phyloP scores from a whole-genome alignment of 2,888 invertebrate species.

The Theristus sp. region DNA sequence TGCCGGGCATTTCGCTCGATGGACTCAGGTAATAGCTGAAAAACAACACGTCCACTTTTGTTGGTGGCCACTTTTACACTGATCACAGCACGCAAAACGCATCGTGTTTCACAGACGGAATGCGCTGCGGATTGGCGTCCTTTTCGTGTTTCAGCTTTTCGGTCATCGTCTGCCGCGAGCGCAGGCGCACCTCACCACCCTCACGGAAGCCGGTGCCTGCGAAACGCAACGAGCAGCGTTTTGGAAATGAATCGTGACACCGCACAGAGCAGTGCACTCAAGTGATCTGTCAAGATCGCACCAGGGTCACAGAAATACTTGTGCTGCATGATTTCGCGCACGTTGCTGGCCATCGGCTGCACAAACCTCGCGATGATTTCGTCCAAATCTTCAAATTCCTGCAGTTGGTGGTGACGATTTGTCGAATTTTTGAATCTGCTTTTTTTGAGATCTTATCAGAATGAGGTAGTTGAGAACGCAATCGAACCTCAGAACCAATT shows the following conservation, averaged over 20 bases:
- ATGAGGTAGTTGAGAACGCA: too few relatives aligned
- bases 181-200: too few relatives aligned
- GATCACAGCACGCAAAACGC: not conserved
- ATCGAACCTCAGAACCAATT: slow-evolving; percentile 46
- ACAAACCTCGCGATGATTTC: slow-evolving; percentile 93
- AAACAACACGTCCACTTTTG: too few relatives aligned
- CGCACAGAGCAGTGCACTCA: not conserved
- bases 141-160: not conserved
- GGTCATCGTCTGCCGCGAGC: too few relatives aligned
- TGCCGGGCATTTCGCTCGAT: slow-evolving; percentile 42
- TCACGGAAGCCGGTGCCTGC: too few relatives aligned
- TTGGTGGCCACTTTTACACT: too few relatives aligned
- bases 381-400: slow-evolving; percentile 94
- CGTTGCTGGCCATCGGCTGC: slow-evolving; percentile 84
- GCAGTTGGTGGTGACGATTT: too few relatives aligned
- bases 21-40: slow-evolving; percentile 20
- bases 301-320: slow-evolving; percentile 57
- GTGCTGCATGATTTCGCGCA: slow-evolving; percentile 70
- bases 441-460: too few relatives aligned
- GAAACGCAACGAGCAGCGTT: too few relatives aligned
- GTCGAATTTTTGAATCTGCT: too few relatives aligned
- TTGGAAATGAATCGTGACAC: too few relatives aligned
- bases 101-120: not conserved
- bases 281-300: not conserved
- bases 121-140: not conserved